Conservation (phyloP, 2,888 invertebrate genomes). For the Spilosoma lubricipeda region DNA sequence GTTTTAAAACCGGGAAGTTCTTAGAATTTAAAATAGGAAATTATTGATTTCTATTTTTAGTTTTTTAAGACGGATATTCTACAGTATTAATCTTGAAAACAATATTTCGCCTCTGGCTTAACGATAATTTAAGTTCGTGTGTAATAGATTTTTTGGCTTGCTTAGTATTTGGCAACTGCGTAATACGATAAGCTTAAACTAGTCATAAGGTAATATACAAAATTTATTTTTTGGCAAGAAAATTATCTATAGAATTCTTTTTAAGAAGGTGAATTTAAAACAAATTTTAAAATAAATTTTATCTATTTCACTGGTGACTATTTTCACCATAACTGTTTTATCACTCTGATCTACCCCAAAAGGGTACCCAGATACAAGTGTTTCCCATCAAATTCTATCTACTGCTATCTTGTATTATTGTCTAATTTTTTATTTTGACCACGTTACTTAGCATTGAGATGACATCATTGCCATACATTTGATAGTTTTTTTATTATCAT, state of each 20-base stretch:
- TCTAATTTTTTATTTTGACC: too few species aligned
- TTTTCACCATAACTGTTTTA: not conserved
- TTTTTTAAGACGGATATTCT: not conserved
- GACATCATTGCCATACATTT: too few species aligned
- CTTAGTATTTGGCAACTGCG: not conserved
- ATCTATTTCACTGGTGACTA: not conserved
- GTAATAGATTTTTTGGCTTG: not conserved
- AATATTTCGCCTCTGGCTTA: not conserved
- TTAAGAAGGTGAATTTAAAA: not conserved
- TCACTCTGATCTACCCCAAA: not conserved
- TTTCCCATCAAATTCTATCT: too few species aligned
- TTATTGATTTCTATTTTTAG: not conserved
- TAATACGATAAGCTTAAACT: not conserved
- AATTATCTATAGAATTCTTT: not conserved
- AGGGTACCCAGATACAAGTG: too few species aligned
- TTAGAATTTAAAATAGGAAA: too few species aligned
- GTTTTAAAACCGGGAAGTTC: too few species aligned
- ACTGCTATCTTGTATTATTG: too few species aligned
- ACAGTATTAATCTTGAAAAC: not conserved
- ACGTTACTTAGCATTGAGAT: too few species aligned
- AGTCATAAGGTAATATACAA: not conserved
- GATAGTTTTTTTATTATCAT: too few species aligned
- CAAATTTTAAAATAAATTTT: accelerated
- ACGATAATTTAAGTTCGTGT: not conserved
- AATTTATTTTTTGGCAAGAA: not conserved